Evolutionary conservation across 2,888 invertebrate species (phyloP).

Genomic region (Elmis aenea): DNA sequence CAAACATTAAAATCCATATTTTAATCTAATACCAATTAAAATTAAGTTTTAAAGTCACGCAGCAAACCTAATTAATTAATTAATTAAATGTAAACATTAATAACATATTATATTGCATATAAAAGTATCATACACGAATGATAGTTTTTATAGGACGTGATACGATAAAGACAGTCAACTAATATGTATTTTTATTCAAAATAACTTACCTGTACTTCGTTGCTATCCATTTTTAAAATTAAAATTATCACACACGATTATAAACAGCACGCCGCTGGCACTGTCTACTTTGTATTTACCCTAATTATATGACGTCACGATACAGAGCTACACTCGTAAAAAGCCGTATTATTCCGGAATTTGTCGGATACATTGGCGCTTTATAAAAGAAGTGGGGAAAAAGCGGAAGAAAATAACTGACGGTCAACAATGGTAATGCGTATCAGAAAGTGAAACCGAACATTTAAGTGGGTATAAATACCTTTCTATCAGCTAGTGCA

Average conservation of each 20-base stretch:
- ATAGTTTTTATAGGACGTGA: no score
- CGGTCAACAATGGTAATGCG: conserved; percentile 16
- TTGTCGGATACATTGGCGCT: conserved; percentile 40
- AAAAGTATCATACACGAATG: no score
- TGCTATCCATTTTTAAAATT: conserved; percentile 45
- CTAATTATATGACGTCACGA: conserved; percentile 67
- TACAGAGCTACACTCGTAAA: conserved; percentile 44
- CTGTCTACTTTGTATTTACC: conserved; percentile 66
- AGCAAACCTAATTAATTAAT: no score
- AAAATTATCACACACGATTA: conserved; percentile 26
- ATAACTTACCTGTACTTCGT: conserved; percentile 46
- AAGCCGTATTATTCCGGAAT: conserved; percentile 35
- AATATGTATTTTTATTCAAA: no score
- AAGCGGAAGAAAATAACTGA: conserved; percentile 18
- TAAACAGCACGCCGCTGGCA: conserved; percentile 58
- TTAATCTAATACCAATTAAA: no score
- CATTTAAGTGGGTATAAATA: no score
- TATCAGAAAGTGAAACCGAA: conserved; percentile 20
- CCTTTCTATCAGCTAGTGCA: no score
- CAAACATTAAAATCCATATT: background rate
- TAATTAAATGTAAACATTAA: no score
- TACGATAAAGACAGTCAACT: no score
- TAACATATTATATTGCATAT: no score
- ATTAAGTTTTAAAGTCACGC: no score
- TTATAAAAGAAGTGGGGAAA: conserved; percentile 24